A percentile compares a stretch with the other conserved stretches of the same genome.
phyloP scores from a whole-genome alignment of 2,113 vertebrate species.

The Amphiprion percula region DNA sequence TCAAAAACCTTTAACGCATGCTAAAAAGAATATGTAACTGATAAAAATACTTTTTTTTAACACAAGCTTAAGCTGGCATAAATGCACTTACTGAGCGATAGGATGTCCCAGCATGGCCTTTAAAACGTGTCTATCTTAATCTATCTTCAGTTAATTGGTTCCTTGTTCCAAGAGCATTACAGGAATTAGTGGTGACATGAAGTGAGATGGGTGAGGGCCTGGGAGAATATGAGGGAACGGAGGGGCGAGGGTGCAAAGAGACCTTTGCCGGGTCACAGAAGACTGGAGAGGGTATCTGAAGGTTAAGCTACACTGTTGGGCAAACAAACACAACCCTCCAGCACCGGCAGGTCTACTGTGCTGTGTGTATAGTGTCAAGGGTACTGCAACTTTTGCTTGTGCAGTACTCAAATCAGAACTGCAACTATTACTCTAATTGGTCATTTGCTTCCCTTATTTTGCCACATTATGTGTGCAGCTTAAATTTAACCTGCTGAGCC shows the following conservation, averaged over 20 bases:
- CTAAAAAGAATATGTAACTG: not conserved
- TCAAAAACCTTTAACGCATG: not conserved
- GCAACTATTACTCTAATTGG: conserved; percentile 49
- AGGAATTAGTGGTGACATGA: not conserved
- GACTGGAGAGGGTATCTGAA: conserved; percentile 45
- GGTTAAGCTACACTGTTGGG: conserved; percentile 60
- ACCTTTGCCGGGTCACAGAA: conserved; percentile 26
- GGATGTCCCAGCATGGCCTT: not conserved
- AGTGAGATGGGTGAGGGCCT: not conserved
- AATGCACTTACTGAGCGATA: not conserved
- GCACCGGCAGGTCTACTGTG: not conserved
- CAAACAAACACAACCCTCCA: conserved; percentile 55
- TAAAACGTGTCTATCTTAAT: not conserved
- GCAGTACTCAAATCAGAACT: conserved; percentile 27
- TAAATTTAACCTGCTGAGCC: conserved; percentile 33
- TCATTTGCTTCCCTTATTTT: conserved; percentile 40
- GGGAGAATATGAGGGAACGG: not conserved
- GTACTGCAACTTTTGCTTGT: conserved; percentile 52
- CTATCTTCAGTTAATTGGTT: not conserved
- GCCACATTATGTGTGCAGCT: conserved; percentile 36
- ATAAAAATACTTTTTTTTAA: not conserved
- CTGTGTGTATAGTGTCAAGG: conserved; percentile 31
- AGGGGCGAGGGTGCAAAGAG: not conserved
- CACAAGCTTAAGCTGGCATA: not conserved
- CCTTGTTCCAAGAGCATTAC: conserved; percentile 1